Evolutionary conservation across 1,140 invertebrate species (phyloP), one percentile per base, ranked within the genome.

Genomic region (Sitophilus oryzae): DNA sequence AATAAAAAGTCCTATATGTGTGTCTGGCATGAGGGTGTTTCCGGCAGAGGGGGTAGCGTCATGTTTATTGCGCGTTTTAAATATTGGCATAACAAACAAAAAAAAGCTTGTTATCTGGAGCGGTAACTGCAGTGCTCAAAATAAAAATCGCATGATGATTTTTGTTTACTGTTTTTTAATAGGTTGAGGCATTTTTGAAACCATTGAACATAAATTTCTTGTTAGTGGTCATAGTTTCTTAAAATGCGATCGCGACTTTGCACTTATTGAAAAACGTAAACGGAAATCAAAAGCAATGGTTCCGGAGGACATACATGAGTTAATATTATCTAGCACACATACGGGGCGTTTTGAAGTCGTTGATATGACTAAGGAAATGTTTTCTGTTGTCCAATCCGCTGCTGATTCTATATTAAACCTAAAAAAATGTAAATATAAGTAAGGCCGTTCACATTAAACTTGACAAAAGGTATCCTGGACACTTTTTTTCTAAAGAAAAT

Each of bases 51-150:
- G 2, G 54, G 46, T 51, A 3, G 37, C 47, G 1, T 56, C 47
- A 6, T 41, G 22, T 48, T 14, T 54, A 6, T 30, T 14, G 9
- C 45, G 23, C 3, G 19, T 21, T 10, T 6, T 44, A 3, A 45
- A 22, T 10, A n/a, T 8, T 48, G 21, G 35, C 6, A 21, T 44
- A 8, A 6, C 18, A 9, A 18, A 35, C n/a, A 52, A 52, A 44
- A 18, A 46, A 42, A 22, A 23, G 9, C 22, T 52, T 2, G 11
- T 15, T 10, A 30, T 43, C 1, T 43, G 40, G 37, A 6, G 20
- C 20, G 42, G 46, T 36, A 46, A 46, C 42, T 53, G 51, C 51
- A 20, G 2, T 9, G 51, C 2, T 15, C 51, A 52, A 34, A 52
- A 52, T 20, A 52, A 52, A 30, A 52, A 52, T 14, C 8, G 14